Percentiles rank a stretch among this genome's conserved stretches.
Evolutionary conservation across 2,888 invertebrate genomes (phyloP).

Genomic region (Pammene fasciana): DNA sequence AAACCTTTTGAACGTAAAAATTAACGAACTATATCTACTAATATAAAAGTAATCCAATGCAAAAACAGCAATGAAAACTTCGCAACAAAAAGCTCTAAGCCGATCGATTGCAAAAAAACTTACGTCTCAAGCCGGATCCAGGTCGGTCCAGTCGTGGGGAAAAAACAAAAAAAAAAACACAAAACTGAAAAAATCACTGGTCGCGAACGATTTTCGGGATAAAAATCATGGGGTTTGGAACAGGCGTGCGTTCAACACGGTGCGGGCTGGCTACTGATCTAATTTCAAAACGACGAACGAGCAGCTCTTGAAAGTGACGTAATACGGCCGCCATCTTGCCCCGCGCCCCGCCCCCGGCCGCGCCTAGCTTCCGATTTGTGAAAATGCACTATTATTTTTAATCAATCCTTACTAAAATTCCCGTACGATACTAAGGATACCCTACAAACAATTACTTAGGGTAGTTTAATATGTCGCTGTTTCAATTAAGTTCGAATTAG

Average conservation of each 20-base stretch:
- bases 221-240: constrained; percentile 43
- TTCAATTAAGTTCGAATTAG: constrained; percentile 35
- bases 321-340: constrained; percentile 76
- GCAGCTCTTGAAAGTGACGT: constrained; percentile 78
- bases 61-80: constrained; percentile 49
- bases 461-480: constrained; percentile 24
- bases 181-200: constrained; percentile 60
- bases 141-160: constrained; percentile 43
- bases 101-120: constrained; percentile 64
- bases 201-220: constrained; percentile 53
- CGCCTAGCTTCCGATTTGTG: constrained; percentile 63
- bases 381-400: constrained; percentile 69
- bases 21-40: background rate
- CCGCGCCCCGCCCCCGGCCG: constrained; percentile 59
- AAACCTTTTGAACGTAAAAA: constrained; percentile 10
- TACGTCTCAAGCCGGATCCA: constrained; percentile 58
- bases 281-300: constrained; percentile 68
- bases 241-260: constrained; percentile 55
- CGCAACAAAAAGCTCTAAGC: constrained; percentile 61
- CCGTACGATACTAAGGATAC: background rate
- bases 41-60: constrained; percentile 6
- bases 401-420: constrained; percentile 57
- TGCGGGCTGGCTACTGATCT: constrained; percentile 75
- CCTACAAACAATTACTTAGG: constrained; percentile 26
- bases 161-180: constrained; percentile 48